Evolutionary conservation across 2,888 invertebrate species (phyloP).

Genomic region (Invenusta paracnida): DNA sequence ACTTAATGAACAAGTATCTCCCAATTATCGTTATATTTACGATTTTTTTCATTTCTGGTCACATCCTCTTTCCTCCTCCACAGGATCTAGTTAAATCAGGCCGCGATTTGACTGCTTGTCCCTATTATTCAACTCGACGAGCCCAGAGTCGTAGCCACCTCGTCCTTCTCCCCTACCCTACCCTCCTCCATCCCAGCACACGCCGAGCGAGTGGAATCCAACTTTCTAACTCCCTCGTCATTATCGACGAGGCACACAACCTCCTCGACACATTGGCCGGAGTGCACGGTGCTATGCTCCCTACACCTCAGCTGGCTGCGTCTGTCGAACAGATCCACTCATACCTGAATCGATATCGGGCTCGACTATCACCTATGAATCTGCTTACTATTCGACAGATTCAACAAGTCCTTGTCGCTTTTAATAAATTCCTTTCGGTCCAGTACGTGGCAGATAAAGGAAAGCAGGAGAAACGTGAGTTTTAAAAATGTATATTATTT

Average conservation of each 20-base stretch:
- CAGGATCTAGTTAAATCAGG: constrained; percentile 72
- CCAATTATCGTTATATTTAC: too few species aligned
- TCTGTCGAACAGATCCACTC: constrained; percentile 59
- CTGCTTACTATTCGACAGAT: constrained; percentile 57
- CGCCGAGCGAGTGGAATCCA: constrained; percentile 71
- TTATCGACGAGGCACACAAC: constrained; percentile 92
- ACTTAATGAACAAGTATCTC: too few species aligned
- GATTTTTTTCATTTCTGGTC: too few species aligned
- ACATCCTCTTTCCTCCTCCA: constrained; percentile 62
- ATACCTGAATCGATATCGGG: constrained; percentile 65
- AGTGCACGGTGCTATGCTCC: constrained; percentile 75
- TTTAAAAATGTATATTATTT: too few species aligned
- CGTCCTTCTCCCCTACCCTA: constrained; percentile 68
- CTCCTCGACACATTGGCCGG: constrained; percentile 80
- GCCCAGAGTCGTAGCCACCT: constrained; percentile 76
- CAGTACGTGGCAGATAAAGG: neutral
- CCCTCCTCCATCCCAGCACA: constrained; percentile 73
- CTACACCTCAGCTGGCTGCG: constrained; percentile 64
- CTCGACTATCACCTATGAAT: constrained; percentile 73
- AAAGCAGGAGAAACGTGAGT: too few species aligned
- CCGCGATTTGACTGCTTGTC: constrained; percentile 71
- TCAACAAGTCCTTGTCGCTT: neutral
- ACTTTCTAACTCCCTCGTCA: constrained; percentile 71
- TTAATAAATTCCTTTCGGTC: neutral
- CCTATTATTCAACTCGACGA: constrained; percentile 82